phyloP scores from a whole-genome alignment of 2,888 invertebrate genomes.

The Gymnocheta viridis region DNA sequence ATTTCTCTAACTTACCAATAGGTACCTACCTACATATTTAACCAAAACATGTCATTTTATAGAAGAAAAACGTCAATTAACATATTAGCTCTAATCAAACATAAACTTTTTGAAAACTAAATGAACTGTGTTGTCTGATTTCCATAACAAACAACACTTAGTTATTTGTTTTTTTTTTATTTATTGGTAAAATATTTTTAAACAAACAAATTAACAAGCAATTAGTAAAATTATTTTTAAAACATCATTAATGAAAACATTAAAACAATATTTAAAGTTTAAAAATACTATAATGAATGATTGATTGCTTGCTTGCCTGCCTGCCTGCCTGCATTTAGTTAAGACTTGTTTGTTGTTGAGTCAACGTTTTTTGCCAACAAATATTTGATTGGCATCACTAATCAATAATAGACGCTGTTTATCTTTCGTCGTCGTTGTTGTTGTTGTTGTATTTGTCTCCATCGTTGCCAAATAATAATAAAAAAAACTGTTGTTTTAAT shows the following conservation, averaged over 20 bases:
- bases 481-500: slow-evolving; percentile 57
- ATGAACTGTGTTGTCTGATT: not conserved
- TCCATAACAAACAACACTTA: not conserved
- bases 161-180: not conserved
- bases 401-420: slow-evolving; percentile 46
- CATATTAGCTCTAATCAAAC: not conserved
- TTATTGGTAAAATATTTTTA: not conserved
- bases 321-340: slow-evolving; percentile 10
- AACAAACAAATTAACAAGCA: slow-evolving; percentile 38
- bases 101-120: not conserved
- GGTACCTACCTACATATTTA: no score
- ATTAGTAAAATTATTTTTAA: slow-evolving; percentile 39
- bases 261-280: slow-evolving; percentile 33
- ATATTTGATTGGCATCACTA: slow-evolving; percentile 59
- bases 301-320: no score
- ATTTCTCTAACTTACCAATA: no score
- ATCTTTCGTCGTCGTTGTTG: not conserved
- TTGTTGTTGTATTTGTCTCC: slow-evolving; percentile 39
- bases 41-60: not conserved
- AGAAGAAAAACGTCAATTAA: not conserved
- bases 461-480: slow-evolving; percentile 45
- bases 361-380: slow-evolving; percentile 21
- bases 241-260: slow-evolving; percentile 21
- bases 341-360: not conserved
- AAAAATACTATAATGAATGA: not conserved